These are phyloP conservation scores for Mythimna vitellina DNA, from an alignment of 2,888 invertebrate genomes.

Conservation along the genomic window DNA sequence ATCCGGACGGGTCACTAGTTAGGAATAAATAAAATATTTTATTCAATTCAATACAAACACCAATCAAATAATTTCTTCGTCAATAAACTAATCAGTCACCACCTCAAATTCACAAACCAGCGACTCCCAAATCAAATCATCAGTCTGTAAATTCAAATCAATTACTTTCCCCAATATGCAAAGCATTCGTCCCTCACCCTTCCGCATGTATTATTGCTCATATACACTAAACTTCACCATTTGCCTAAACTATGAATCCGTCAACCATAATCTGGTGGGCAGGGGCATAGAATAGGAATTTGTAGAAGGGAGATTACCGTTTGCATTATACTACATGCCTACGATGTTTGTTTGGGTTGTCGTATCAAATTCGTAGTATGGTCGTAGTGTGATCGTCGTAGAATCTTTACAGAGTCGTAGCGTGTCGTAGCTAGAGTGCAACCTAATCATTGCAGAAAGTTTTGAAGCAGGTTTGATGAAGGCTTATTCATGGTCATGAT, in stretches of 20 bases:
- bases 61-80: neutral
- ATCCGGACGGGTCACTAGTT: neutral
- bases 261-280: slow-evolving; percentile 73
- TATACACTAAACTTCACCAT: slow-evolving; percentile 79
- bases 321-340: neutral
- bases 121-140: slow-evolving; percentile 54
- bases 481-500: too few species aligned
- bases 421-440: neutral
- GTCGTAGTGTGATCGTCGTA: neutral
- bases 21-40: neutral
- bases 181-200: slow-evolving; percentile 54
- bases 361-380: neutral
- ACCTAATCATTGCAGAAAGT: too few species aligned
- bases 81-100: slow-evolving; percentile 25
- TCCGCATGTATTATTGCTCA: slow-evolving; percentile 67
- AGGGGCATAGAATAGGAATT: slow-evolving; percentile 29
- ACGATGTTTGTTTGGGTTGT: neutral
- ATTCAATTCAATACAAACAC: neutral
- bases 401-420: neutral
- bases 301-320: neutral
- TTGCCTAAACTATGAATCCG: slow-evolving; percentile 82
- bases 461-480: too few species aligned
- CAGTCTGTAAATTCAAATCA: slow-evolving; percentile 58
- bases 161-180: slow-evolving; percentile 64
- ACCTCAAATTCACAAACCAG: slow-evolving; percentile 19